Percentiles rank a stretch among this genome's conserved stretches.
These are phyloP conservation scores for Neotragus pygmaeus DNA, from an alignment of 2,113 vertebrate genomes.

Conservation along the genomic window DNA sequence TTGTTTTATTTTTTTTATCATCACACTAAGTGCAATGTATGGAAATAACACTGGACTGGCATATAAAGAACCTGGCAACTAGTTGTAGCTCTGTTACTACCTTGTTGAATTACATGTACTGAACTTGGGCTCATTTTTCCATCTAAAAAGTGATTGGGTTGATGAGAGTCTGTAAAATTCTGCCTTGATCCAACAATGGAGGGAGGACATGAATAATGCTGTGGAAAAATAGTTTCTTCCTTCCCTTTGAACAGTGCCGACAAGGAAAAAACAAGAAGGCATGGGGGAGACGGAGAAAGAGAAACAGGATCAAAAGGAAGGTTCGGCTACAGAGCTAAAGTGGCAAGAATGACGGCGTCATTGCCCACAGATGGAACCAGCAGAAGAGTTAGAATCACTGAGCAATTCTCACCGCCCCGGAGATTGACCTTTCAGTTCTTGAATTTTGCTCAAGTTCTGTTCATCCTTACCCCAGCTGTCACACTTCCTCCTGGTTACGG, in stretches of 20 bases:
- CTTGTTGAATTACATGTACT: background rate
- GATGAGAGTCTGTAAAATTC: background rate
- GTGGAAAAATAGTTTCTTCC: background rate
- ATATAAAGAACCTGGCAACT: background rate
- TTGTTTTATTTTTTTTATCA: background rate
- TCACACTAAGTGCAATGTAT: background rate
- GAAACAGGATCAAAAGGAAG: background rate
- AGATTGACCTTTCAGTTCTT: background rate
- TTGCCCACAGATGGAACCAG: fast-evolving
- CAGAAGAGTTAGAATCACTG: background rate
- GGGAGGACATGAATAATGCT: background rate
- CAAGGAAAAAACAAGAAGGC: background rate
- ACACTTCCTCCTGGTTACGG: background rate
- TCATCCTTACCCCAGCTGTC: too few species aligned
- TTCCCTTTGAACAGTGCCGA: background rate
- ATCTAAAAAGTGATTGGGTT: background rate
- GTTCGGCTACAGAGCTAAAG: background rate
- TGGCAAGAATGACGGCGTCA: fast-evolving
- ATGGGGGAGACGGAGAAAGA: background rate
- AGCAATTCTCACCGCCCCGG: background rate
- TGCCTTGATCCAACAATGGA: background rate
- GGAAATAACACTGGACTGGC: background rate
- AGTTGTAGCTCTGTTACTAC: background rate
- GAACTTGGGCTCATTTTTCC: background rate
- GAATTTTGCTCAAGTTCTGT: background rate